A percentile compares a stretch with the other conserved stretches of the same genome.
These are phyloP conservation scores for Tuta absoluta DNA, from an alignment of 2,888 invertebrate genomes.

Conservation along the genomic window DNA sequence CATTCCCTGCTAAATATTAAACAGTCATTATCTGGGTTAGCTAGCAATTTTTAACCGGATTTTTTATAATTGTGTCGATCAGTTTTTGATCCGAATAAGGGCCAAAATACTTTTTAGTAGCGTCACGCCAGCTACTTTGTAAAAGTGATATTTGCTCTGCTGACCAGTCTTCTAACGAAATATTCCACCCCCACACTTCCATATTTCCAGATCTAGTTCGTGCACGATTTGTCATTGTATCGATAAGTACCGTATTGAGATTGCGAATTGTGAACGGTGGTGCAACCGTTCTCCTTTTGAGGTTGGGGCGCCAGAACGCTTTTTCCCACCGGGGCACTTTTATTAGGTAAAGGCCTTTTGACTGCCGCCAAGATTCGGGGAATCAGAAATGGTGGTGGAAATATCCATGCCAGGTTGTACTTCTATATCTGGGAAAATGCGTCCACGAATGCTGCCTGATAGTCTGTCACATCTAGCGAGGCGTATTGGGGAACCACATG, in stretches of 20 bases:
- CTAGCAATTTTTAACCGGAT: background rate
- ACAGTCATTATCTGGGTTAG: too few relatives aligned
- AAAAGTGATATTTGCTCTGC: too few relatives aligned
- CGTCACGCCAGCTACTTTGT: background rate
- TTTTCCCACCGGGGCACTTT: background rate
- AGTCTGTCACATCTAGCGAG: background rate
- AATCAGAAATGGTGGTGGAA: background rate
- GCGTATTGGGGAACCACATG: too few relatives aligned
- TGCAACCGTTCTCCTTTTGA: background rate
- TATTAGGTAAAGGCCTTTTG: background rate
- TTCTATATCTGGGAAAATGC: background rate
- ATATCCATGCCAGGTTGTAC: background rate
- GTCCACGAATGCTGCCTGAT: background rate
- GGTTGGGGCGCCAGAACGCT: too few relatives aligned
- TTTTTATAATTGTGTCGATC: background rate
- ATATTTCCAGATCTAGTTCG: background rate
- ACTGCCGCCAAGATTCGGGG: background rate
- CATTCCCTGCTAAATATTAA: too few relatives aligned
- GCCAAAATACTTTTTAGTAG: background rate
- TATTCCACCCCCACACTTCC: conserved; percentile 7
- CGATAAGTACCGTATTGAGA: background rate
- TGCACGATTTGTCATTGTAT: background rate
- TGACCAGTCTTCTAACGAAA: too few relatives aligned
- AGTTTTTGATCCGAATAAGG: background rate
- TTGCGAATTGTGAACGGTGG: background rate